phyloP scores from a whole-genome alignment of 1,140 invertebrate genomes.

The Pogonomyrmex barbatus region DNA sequence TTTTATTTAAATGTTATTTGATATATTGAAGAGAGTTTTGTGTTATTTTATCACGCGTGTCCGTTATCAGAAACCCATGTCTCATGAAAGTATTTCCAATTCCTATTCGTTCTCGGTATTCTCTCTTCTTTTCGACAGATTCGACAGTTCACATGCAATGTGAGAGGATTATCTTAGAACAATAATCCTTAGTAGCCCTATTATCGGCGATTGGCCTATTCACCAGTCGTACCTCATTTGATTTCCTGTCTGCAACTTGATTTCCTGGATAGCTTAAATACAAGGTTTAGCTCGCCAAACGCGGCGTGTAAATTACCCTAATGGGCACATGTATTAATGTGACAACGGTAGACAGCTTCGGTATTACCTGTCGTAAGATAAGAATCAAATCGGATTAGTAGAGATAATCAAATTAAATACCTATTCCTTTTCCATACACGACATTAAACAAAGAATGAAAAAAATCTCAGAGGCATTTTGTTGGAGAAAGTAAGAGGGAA shows the following conservation, averaged over 20 bases:
- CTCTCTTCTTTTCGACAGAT: not conserved
- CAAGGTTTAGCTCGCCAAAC: constrained; percentile 57
- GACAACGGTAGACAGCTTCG: not conserved
- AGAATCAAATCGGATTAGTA: constrained; percentile 39
- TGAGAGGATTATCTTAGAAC: constrained; percentile 20
- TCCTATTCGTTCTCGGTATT: too few relatives aligned
- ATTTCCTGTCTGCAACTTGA: constrained; percentile 50
- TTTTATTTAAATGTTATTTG: not conserved
- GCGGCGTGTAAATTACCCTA: constrained; percentile 65
- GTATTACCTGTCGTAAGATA: constrained; percentile 55
- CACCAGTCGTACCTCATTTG: constrained; percentile 53
- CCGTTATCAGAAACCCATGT: not conserved
- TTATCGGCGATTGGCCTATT: constrained; percentile 23
- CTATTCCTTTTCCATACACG: constrained; percentile 32
- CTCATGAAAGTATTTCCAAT: not conserved
- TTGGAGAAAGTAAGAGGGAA: not conserved
- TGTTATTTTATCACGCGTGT: not conserved
- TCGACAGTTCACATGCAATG: not conserved
- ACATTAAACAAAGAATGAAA: not conserved
- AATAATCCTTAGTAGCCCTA: constrained; percentile 18
- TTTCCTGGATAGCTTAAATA: constrained; percentile 62
- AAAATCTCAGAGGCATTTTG: not conserved
- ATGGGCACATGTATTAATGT: constrained; percentile 51
- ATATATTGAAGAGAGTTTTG: not conserved
- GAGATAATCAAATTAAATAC: constrained; percentile 68